These are phyloP conservation scores for Symphodus melops DNA, from an alignment of 2,113 vertebrate genomes.

Conservation along the genomic window DNA sequence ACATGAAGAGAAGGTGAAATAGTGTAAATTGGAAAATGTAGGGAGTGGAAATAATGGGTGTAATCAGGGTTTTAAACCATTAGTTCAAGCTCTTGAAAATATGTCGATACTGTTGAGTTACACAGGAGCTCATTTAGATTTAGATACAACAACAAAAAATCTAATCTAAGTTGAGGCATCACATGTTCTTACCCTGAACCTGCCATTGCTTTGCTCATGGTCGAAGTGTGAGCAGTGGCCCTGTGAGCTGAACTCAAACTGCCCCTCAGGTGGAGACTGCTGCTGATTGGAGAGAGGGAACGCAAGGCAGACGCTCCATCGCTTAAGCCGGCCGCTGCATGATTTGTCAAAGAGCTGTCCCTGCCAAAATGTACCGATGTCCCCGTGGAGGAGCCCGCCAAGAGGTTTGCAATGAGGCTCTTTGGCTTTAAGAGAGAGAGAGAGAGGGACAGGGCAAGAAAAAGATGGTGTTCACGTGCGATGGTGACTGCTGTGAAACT, in stretches of 20 bases:
- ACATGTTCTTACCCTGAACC: slow-evolving; percentile 87
- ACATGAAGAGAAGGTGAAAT: background rate
- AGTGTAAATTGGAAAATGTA: background rate
- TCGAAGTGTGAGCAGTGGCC: slow-evolving; percentile 71
- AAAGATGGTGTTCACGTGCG: background rate
- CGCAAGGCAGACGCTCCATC: slow-evolving; percentile 90
- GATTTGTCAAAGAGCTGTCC: slow-evolving; percentile 86
- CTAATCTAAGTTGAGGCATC: background rate
- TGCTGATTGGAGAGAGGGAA: slow-evolving; percentile 91
- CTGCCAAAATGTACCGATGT: slow-evolving; percentile 86
- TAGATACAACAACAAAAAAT: background rate
- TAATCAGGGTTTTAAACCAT: background rate
- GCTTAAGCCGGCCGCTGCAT: slow-evolving; percentile 78
- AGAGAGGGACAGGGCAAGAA: background rate
- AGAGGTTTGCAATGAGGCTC: slow-evolving; percentile 93
- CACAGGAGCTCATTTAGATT: too few relatives aligned
- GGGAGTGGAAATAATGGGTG: background rate
- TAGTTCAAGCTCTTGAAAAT: background rate
- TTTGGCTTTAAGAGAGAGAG: slow-evolving; percentile 85
- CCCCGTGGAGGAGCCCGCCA: slow-evolving; percentile 87
- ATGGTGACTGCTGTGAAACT: background rate
- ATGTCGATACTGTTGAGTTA: background rate
- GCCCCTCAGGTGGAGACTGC: slow-evolving; percentile 84
- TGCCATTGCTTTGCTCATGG: slow-evolving; percentile 84
- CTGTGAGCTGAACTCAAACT: slow-evolving; percentile 77